phyloP scores from a whole-genome alignment of 1,140 invertebrate genomes.

The Bombus impatiens region DNA sequence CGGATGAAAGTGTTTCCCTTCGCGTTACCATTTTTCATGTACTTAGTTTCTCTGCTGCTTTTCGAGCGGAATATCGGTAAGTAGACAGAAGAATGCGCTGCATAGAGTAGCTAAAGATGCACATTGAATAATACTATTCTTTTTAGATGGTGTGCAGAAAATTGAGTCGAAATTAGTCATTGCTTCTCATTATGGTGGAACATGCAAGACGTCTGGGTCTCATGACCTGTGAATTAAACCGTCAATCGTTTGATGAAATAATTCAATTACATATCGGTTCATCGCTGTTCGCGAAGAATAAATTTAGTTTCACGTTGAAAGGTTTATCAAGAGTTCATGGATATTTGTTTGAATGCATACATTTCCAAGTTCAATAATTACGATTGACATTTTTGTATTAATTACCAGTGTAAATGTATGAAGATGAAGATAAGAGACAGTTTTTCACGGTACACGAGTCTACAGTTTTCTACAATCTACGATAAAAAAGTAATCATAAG shows the following conservation, averaged over 20 bases:
- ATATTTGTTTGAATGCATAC: neutral
- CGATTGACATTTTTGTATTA: neutral
- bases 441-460: neutral
- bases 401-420: neutral
- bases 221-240: conserved; percentile 68
- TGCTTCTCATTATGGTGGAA: conserved; percentile 40
- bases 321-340: neutral
- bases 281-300: conserved; percentile 11
- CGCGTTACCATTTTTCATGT: neutral
- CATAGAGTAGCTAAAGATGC: neutral
- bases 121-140: neutral
- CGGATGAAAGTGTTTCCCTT: neutral
- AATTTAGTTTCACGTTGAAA: conserved; percentile 3
- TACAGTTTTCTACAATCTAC: neutral
- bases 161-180: conserved; percentile 53
- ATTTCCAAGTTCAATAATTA: neutral
- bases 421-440: neutral
- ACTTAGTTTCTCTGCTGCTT: conserved; percentile 6
- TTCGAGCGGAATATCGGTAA: neutral
- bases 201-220: conserved; percentile 63
- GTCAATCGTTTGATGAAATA: conserved; percentile 72
- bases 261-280: conserved; percentile 68
- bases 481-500: neutral
- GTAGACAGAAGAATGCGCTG: neutral
- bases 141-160: neutral